Base-by-base conservation (phyloP, 2,113 vertebrate genomes). In the Zeus faber region DNA sequence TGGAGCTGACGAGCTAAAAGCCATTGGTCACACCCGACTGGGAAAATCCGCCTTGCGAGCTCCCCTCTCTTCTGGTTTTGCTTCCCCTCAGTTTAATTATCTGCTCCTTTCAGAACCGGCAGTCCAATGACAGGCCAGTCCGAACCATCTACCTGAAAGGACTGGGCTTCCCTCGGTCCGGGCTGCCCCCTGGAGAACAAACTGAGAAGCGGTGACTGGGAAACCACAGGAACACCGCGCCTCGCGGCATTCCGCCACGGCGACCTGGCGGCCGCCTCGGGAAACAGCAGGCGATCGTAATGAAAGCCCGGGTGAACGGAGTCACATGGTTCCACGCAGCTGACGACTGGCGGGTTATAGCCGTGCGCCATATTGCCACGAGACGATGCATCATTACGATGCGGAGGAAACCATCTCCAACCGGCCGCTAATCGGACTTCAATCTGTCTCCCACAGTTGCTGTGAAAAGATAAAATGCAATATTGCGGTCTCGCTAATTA, bases 231-330 rank as follows among this genome's bases (percentile, higher is more conserved):
- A 35, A 35, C 11, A 13, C 11, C n/a, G 11, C 33, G 33, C 11
- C 11, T n/a, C n/a, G n/a, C 33, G 33, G 33, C 8, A 21, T 21
- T 44, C 6, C 41, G 9, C 14, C 9, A 8, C 21, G 18, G 41
- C 8, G 10, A 7, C 39, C 21, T 18, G 7, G 21, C 17, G 17
- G 9, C 17, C 7, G 20, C 17, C 41, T 18, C 21, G 17, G 10
- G 41, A 44, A 44, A 44, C 41, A 44, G 20, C 17, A 21, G 41
- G 41, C 10, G 41, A 20, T 44, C 11, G 18, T 44, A 20, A 44
- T 44, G 17, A 44, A 44, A 44, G 41, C 11, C n/a, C 5, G 33
- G 33, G n/a, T 35, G 33, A 13, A 35, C 33, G 33, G 3, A 35
- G n/a, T 35, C 3, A 13, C 3, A n/a, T 10, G 10, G 33, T 11